A percentile compares a stretch with the other conserved stretches of the same genome.
These are phyloP conservation scores for Manacus vitellinus DNA, from an alignment of 2,113 vertebrate species.

Conservation along the genomic window DNA sequence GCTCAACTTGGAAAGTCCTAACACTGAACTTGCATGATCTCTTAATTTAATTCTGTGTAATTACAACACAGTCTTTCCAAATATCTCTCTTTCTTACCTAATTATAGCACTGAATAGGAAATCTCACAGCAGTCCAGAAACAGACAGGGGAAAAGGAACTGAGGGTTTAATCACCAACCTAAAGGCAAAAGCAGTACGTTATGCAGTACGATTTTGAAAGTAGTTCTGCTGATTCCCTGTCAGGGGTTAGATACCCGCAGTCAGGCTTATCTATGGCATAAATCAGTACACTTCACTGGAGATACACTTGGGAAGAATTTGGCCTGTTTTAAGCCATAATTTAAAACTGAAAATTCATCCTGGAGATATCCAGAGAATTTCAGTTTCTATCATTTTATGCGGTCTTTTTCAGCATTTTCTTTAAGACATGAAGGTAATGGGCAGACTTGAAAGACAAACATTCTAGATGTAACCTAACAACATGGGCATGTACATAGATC, in stretches of 20 bases:
- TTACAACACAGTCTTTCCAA: not conserved
- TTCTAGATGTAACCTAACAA: not conserved
- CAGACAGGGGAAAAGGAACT: not conserved
- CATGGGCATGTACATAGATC: accelerated
- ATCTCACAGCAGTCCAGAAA: not conserved
- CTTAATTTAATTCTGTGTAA: not conserved
- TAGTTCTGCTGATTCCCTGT: not conserved
- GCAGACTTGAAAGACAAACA: not conserved
- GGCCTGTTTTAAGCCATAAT: not conserved
- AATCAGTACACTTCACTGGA: not conserved
- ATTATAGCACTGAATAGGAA: not conserved
- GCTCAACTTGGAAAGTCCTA: not conserved
- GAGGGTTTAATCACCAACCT: not conserved
- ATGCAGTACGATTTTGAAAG: not conserved
- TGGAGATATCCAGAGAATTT: not conserved
- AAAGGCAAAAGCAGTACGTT: not conserved
- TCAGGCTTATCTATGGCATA: not conserved
- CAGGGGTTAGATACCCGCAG: not conserved
- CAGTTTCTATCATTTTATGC: not conserved
- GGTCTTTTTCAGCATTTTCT: not conserved
- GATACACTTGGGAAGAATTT: not conserved
- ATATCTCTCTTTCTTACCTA: not conserved
- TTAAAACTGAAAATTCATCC: not conserved
- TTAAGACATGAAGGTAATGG: not conserved
- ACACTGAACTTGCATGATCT: not conserved